Base-by-base conservation (phyloP, 2,113 vertebrate genomes). In the Actenoides lindsayi region DNA sequence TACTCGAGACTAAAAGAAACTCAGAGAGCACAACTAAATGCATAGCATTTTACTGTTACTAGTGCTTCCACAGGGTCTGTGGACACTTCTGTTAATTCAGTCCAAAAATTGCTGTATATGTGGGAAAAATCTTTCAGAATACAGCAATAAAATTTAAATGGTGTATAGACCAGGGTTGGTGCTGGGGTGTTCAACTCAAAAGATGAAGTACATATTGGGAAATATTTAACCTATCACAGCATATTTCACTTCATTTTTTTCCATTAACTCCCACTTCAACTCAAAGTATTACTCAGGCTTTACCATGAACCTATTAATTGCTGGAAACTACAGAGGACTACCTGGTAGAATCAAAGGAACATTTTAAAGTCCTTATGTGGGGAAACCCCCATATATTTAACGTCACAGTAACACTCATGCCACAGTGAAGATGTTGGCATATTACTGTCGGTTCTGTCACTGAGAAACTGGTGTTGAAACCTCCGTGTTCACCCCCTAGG, bases 11-110 rank as follows among this genome's bases (percentile, higher is more conserved):
- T 95, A 97, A 89, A 96, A 95, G 88, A 97, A 97, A 97, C 87
- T 95, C 81, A 54, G 93, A 95, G 95, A 97, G 96, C 95, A 94
- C 91, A 94, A 96, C 95, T 96, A 97, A 97, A 97, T 97, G 97
- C 97, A 97, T 97, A 97, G 97, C 97, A 97, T 97, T 97, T 97
- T 95, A 97, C 97, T 90, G 81, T 87, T 95, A 89, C n/a, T 90
- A 97, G 93, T 93, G 91, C 78, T 97, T 96, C 97, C 97, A 97
- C 96, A 97, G 78, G 48, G 53, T 83, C 96, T 97, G 97, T 95
- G 97, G 97, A 94, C 96, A 97, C 87, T 98, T 97, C 91, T 89
- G 92, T 96, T 93, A 97, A 83, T 96, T 93, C 94, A 97, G 97
- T 96, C 70, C 89, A 96, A 96, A 96, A 90, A 92, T 74, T 88